Conservation (phyloP, 2,797 vertebrate genomes). For the Channa striata region DNA sequence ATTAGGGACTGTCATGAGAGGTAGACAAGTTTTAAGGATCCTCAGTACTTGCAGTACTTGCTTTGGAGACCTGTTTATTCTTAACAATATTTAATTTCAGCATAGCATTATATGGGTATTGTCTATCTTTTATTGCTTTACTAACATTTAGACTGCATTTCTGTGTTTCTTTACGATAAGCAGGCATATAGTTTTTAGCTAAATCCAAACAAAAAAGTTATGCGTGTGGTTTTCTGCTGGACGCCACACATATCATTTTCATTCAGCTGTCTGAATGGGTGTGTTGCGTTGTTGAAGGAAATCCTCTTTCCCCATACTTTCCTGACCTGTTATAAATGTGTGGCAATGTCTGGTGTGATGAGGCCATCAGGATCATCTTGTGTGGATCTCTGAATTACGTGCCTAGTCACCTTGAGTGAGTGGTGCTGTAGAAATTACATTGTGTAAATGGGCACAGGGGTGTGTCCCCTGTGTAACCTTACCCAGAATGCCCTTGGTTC, state of each 20-base stretch:
- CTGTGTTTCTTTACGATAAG: slow-evolving; percentile 62
- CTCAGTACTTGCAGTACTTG: neutral
- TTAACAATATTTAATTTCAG: slow-evolving; percentile 35
- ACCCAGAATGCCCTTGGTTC: slow-evolving; percentile 76
- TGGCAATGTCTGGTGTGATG: slow-evolving; percentile 27
- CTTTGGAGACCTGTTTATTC: slow-evolving; percentile 43
- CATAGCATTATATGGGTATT: slow-evolving; percentile 61
- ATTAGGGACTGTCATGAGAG: slow-evolving; percentile 36
- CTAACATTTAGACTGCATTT: slow-evolving; percentile 69
- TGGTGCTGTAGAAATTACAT: slow-evolving; percentile 73
- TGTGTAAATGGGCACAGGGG: slow-evolving; percentile 74
- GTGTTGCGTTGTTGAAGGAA: slow-evolving; percentile 30
- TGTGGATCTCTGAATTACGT: slow-evolving; percentile 72
- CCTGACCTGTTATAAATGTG: slow-evolving; percentile 16
- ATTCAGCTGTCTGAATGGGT: slow-evolving; percentile 26
- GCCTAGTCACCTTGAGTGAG: slow-evolving; percentile 81
- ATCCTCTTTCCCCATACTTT: neutral
- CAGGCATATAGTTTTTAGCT: slow-evolving; percentile 42
- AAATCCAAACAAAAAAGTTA: slow-evolving; percentile 50
- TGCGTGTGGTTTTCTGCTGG: slow-evolving; percentile 36
- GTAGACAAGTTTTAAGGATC: slow-evolving; percentile 50
- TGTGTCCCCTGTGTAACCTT: slow-evolving; percentile 58
- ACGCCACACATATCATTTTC: slow-evolving; percentile 13
- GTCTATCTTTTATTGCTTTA: slow-evolving; percentile 72
- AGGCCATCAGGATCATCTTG: slow-evolving; percentile 52